Conservation (phyloP, 2,113 vertebrate species). For the Vidua macroura region DNA sequence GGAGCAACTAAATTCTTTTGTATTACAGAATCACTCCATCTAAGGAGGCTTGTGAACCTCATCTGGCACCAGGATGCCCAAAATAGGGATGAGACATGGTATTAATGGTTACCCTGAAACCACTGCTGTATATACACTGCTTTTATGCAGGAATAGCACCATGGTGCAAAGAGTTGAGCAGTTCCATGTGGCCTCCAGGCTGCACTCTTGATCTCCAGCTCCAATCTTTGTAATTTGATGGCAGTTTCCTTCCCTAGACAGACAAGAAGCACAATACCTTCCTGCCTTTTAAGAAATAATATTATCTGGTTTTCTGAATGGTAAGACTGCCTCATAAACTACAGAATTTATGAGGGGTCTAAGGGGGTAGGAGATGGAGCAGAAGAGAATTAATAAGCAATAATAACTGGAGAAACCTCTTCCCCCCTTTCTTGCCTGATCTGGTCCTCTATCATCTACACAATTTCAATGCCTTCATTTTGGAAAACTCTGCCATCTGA, state of each 20-base stretch:
- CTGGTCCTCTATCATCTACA: background rate
- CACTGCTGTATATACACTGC: background rate
- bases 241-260: background rate
- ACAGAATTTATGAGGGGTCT: background rate
- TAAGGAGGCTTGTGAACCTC: background rate
- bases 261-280: background rate
- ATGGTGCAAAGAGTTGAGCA: background rate
- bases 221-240: background rate
- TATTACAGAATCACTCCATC: background rate
- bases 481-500: background rate
- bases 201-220: background rate
- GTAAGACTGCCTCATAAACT: background rate
- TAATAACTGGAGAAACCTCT: background rate
- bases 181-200: background rate
- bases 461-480: background rate
- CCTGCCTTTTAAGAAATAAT: background rate
- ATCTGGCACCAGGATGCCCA: background rate
- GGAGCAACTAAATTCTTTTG: background rate
- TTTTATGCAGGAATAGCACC: background rate
- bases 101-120: background rate
- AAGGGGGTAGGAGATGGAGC: background rate
- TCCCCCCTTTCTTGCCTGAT: background rate
- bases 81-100: background rate
- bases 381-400: background rate
- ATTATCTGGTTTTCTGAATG: background rate